Conservation (phyloP, 35 echinoderm and acorn worm species). For the Amphiura filiformis region DNA sequence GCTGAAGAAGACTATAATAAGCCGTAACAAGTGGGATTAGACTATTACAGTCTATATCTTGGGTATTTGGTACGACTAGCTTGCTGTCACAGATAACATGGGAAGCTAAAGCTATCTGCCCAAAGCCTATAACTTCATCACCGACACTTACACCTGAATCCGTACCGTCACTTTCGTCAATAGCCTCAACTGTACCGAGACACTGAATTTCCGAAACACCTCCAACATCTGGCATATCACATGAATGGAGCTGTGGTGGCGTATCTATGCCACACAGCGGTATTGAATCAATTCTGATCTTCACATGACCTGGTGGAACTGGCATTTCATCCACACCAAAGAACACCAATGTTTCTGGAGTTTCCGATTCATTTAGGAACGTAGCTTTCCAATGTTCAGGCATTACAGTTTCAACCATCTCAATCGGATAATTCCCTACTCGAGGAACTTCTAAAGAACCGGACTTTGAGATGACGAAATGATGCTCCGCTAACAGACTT, state of each 20-base stretch:
- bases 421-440: slow-evolving; percentile 15
- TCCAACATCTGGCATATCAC: no score
- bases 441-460: slow-evolving; percentile 19
- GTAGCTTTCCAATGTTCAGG: slow-evolving; percentile 51
- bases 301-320: slow-evolving; percentile 26
- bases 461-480: slow-evolving; percentile 30
- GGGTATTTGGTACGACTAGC: slow-evolving; percentile 45
- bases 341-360: slow-evolving; percentile 40
- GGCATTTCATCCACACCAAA: slow-evolving; percentile 14
- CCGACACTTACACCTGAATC: slow-evolving; percentile 7
- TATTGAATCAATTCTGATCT: slow-evolving; percentile 57
- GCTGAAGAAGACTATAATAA: slow-evolving; percentile 66
- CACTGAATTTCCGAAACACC: slow-evolving; percentile 52
- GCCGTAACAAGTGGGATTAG: slow-evolving; percentile 55
- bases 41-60: slow-evolving; percentile 20
- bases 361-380: not conserved
- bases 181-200: slow-evolving; percentile 56
- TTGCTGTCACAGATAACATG: slow-evolving; percentile 38
- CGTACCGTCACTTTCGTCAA: slow-evolving; percentile 52
- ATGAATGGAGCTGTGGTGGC: no score
- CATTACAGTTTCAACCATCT: not conserved
- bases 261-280: no score
- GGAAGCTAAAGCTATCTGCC: slow-evolving; percentile 52
- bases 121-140: slow-evolving; percentile 70
- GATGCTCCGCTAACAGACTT: slow-evolving; percentile 31